These are phyloP conservation scores for Sparus aurata DNA, from an alignment of 2,797 vertebrate genomes.

Conservation along the genomic window DNA sequence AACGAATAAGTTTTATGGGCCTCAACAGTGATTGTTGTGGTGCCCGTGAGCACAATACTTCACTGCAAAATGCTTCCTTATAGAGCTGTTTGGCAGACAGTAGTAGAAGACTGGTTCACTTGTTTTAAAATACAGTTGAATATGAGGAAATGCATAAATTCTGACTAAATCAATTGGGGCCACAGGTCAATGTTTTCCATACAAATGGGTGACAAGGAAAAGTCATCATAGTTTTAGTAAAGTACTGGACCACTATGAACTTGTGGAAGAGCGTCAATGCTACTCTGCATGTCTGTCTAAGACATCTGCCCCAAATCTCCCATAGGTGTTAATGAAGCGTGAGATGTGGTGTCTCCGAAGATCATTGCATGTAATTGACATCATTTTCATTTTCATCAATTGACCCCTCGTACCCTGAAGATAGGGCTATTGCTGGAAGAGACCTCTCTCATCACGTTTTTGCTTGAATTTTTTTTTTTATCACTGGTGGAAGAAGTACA, in stretches of 20 bases:
- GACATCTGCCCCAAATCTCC: neutral
- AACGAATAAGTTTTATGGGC: slow-evolving; percentile 13
- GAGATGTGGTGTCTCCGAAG: neutral
- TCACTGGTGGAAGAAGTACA: neutral
- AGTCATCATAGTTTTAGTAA: neutral
- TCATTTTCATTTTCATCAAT: neutral
- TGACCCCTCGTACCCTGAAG: neutral
- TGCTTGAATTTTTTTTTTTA: neutral
- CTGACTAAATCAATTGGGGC: neutral
- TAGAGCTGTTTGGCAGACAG: neutral
- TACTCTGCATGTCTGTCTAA: neutral
- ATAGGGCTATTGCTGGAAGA: neutral
- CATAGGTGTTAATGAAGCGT: neutral
- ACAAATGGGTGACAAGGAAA: neutral
- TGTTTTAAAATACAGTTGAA: neutral
- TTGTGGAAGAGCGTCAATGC: neutral
- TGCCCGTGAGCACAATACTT: slow-evolving; percentile 11
- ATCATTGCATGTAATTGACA: neutral
- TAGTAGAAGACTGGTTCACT: neutral
- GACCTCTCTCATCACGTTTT: neutral
- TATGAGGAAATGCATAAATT: slow-evolving; percentile 4
- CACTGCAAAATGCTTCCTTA: slow-evolving; percentile 11
- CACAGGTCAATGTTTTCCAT: neutral
- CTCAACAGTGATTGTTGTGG: slow-evolving; percentile 13
- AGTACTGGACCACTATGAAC: neutral